Evolutionary conservation across 2,888 invertebrate species (phyloP), one percentile per base, ranked within the genome.

Genomic region (Trichopria drosophilae): DNA sequence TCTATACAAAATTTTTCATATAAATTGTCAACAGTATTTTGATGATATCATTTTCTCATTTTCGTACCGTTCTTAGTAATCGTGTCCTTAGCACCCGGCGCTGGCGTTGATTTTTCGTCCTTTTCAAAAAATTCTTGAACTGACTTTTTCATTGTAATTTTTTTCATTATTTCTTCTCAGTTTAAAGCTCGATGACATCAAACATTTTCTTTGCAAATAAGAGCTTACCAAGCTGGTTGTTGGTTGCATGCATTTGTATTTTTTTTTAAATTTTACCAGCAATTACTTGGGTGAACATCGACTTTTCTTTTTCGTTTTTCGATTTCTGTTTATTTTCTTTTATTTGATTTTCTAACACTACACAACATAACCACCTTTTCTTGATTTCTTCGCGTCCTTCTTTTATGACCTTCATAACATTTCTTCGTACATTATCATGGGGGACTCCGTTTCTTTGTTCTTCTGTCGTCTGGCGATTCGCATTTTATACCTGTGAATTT

Each of bases 61-160:
- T 32, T 37, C 18, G 23, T 22, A 10, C 47, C 44, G 37, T 45
- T 37, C 40, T 47, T 50, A 5, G 28, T 15, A 15, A 56, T 44
- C 28, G 45, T 41, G 37, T 52, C 45, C n/a, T 55, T 50, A 31
- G 37, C 26, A 16, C 49, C 46, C 5, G 55, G 53, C 36, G 50
- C 50, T 24, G 31, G 36, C 7, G 51, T 23, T 18, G 49, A 53
- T 39, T 57, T 53, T 29, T 53, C 57, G 40, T 57, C 46, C 39
- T 24, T 53, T 31, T 51, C 46, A 2, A 57, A 43, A 43, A 53
- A 57, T n/a, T 18, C 20, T 45, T 22, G 22, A 9, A 56, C 26
- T 43, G 42, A 42, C n/a, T 50, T 29, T 20, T 46, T 3, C 46
- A 54, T 46, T 3, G n/a, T n/a, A n/a, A n/a, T n/a, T n/a, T 29